Conservation (phyloP, 2,888 invertebrate species). For the Ypsolopha scabrella region DNA sequence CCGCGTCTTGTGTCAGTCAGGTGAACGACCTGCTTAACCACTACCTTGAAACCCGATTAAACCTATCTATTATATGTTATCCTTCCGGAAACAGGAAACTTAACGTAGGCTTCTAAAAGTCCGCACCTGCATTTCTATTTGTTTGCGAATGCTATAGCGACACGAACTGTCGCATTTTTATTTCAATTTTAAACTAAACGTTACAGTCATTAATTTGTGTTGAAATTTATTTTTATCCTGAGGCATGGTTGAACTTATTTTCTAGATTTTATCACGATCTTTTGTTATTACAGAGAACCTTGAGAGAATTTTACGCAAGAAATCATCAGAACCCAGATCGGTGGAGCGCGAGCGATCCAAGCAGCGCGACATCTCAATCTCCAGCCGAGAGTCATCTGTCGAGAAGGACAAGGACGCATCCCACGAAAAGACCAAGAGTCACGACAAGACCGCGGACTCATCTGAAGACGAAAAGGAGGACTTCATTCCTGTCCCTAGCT, state of each 20-base stretch:
- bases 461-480: slow-evolving; percentile 57
- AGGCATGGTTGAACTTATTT: neutral
- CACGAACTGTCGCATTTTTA: no score
- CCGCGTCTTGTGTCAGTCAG: no score
- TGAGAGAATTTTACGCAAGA: slow-evolving; percentile 39
- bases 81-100: no score
- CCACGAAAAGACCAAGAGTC: slow-evolving; percentile 27
- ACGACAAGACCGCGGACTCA: slow-evolving; percentile 32
- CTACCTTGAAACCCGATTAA: no score
- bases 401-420: slow-evolving; percentile 41
- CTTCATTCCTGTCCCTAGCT: slow-evolving; percentile 42
- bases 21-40: no score
- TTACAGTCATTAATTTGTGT: no score
- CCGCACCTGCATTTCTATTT: no score
- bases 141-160: no score
- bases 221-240: no score
- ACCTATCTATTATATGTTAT: no score
- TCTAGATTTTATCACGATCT: neutral
- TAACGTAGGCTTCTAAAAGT: no score
- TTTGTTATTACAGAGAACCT: slow-evolving; percentile 35
- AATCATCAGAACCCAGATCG: slow-evolving; percentile 46
- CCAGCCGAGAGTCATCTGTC: slow-evolving; percentile 59
- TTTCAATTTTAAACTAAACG: no score
- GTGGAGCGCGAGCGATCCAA: slow-evolving; percentile 37
- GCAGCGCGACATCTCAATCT: slow-evolving; percentile 53